phyloP scores from a whole-genome alignment of 2,797 vertebrate genomes.

The Ptychadena robeensis region DNA sequence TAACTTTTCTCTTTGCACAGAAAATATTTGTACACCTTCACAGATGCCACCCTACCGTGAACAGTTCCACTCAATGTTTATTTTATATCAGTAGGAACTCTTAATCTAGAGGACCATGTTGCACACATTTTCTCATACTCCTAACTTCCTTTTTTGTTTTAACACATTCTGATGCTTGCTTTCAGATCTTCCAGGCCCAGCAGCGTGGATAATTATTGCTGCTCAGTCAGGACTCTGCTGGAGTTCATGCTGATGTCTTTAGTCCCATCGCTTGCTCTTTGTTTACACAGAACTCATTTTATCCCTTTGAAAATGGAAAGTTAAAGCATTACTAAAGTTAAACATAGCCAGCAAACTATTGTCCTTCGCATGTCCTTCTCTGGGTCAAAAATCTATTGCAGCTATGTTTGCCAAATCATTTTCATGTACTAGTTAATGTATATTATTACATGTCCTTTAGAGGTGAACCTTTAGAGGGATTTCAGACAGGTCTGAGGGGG shows the following conservation, averaged over 20 bases:
- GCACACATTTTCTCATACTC: constrained; percentile 33
- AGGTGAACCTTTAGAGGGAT: too few relatives aligned
- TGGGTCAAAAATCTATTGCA: constrained; percentile 28
- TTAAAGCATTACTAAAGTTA: constrained; percentile 57
- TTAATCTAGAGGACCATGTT: constrained; percentile 20
- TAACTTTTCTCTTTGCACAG: neutral
- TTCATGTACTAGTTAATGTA: neutral
- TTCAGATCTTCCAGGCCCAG: constrained; percentile 54
- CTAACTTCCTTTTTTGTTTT: constrained; percentile 39
- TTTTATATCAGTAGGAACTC: constrained; percentile 4
- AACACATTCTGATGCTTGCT: constrained; percentile 24
- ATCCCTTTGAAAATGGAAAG: constrained; percentile 62
- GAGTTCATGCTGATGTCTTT: constrained; percentile 70
- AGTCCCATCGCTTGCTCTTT: constrained; percentile 70
- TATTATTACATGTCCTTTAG: neutral
- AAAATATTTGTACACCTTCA: neutral
- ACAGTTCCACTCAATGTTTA: neutral
- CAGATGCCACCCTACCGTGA: neutral
- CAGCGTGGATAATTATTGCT: constrained; percentile 71
- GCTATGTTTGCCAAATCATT: neutral
- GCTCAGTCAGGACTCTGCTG: constrained; percentile 71
- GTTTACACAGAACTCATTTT: constrained; percentile 69
- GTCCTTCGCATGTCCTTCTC: constrained; percentile 49
- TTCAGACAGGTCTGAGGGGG: too few relatives aligned
- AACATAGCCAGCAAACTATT: constrained; percentile 36